Percentiles rank a stretch among this genome's conserved stretches.
Conservation (phyloP, 2,888 invertebrate genomes). For the Strigamia crassipes region DNA sequence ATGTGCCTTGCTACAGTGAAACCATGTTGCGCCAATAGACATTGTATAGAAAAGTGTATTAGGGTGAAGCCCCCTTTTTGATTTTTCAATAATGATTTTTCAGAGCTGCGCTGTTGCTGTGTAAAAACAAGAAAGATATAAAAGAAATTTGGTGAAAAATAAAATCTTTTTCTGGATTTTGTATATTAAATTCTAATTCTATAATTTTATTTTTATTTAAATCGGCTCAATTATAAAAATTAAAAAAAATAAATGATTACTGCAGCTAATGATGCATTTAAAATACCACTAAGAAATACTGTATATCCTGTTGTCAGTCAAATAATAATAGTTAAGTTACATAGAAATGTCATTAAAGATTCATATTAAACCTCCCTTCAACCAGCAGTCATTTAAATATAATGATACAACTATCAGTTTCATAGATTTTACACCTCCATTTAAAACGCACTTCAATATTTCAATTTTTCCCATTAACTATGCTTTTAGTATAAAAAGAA, state of each 20-base stretch:
- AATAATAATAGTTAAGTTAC: not conserved
- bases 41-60: conserved; percentile 15
- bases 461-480: not conserved
- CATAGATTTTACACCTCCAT: not conserved
- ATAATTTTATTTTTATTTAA: no score
- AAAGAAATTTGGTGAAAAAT: not conserved
- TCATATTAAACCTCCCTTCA: not conserved
- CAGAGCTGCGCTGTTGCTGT: not conserved
- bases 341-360: not conserved
- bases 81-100: conserved; percentile 42
- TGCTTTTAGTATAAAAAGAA: not conserved
- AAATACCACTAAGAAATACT: not conserved
- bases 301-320: conserved; percentile 1
- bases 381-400: not conserved
- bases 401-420: not conserved
- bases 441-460: not conserved
- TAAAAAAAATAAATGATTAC: no score
- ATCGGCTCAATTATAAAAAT: no score
- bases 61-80: conserved; percentile 40
- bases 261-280: no score
- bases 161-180: no score
- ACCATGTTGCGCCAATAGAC: not conserved
- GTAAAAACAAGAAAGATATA: not conserved
- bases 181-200: no score
- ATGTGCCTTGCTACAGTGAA: conserved; percentile 19